phyloP scores from a whole-genome alignment of 1,140 invertebrate genomes.

The Brachionus koreanus region DNA sequence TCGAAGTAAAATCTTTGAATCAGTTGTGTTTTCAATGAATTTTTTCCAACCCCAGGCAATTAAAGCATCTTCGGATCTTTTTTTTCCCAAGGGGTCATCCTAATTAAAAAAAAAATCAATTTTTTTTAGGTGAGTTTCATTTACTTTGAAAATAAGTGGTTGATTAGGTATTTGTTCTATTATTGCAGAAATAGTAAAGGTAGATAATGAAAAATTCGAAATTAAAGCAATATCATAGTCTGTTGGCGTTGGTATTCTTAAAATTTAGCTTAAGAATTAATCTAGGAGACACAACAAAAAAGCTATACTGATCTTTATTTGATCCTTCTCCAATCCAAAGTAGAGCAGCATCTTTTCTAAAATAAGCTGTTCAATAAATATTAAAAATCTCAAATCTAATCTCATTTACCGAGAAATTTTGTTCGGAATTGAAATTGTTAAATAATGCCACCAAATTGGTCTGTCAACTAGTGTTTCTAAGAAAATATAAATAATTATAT shows the following conservation, averaged over 20 bases:
- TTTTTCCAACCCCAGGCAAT: conserved; percentile 51
- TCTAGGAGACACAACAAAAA: neutral
- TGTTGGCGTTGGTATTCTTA: conserved; percentile 45
- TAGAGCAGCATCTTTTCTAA: conserved; percentile 47
- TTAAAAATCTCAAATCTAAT: neutral
- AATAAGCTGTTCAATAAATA: neutral
- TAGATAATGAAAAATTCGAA: conserved; percentile 48
- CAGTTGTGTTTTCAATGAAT: conserved; percentile 5
- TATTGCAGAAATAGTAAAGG: conserved; percentile 47
- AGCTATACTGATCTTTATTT: conserved; percentile 44
- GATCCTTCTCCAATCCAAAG: conserved; percentile 51
- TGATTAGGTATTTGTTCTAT: conserved; percentile 52
- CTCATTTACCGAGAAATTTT: conserved; percentile 41
- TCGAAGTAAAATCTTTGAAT: neutral
- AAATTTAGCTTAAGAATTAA: neutral
- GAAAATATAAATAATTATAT: neutral
- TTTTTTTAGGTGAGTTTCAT: neutral
- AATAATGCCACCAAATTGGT: conserved; percentile 53
- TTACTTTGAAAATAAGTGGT: conserved; percentile 50
- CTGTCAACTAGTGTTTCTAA: conserved; percentile 8
- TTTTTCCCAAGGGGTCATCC: neutral
- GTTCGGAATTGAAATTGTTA: conserved; percentile 50
- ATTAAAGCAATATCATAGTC: conserved; percentile 49
- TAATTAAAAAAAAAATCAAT: neutral
- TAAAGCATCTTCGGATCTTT: conserved; percentile 48